Evolutionary conservation across 2,888 invertebrate species (phyloP), one percentile per base, ranked within the genome.

Genomic region (Tribolium freemani): DNA sequence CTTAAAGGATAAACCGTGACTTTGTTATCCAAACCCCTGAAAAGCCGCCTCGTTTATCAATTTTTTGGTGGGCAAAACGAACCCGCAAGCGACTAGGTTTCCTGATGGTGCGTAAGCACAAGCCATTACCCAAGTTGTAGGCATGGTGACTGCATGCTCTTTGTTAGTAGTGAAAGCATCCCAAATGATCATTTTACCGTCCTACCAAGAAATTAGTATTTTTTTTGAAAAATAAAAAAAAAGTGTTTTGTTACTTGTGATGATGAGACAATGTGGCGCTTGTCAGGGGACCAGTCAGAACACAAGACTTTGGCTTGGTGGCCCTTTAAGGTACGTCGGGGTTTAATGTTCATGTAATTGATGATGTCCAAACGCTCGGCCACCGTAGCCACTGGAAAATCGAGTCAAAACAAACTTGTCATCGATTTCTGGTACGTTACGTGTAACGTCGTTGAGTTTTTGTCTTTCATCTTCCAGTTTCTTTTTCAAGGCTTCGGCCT

Each of bases 281-380:
- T 98, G 87, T 98, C 98, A 3, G 94, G 93, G 3, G 95, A 96
- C 98, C 98, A 98, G 87, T 98, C 99, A 58, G 97, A 96, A 86
- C 99, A 99, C 63, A 99, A 89, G 73, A 99, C 99, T 88, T 99
- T 99, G 5, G 98, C 96, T 87, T 97, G 97, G 86, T 99, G 99
- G 0, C 99, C 99, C 87, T 99, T 99, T 31, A 99, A 89, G 71
- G 97, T 93, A 76, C 98, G 91, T 71, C 99, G 90, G 54, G 96
- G 93, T 87, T 99, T 99, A 77, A 99, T 94, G 85, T 94, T 97
- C 78, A 98, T 93, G 84, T 94, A 94, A 73, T 92, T 93, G 71
- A 99, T 92, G 66, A 92, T 89, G 85, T 99, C 99, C 77, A 99
- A 89, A 70, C 97, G 91, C 83, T 97, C 97, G 3, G 98, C 97